These are phyloP conservation scores for Nephrotoma appendiculata DNA, from an alignment of 2,888 invertebrate species.

Conservation along the genomic window DNA sequence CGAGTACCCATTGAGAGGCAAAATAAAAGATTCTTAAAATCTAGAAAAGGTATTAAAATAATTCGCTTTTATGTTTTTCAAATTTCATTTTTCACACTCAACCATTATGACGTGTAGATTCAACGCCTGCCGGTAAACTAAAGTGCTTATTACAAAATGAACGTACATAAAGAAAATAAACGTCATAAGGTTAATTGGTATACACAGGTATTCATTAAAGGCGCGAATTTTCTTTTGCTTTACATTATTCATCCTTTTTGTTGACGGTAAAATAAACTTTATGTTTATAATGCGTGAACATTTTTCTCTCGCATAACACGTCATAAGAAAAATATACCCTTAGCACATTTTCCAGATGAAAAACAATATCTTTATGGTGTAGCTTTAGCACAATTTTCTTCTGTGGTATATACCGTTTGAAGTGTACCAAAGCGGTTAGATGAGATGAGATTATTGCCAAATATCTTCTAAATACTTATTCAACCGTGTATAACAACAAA, in stretches of 20 bases:
- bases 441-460: background rate
- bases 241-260: too few relatives aligned
- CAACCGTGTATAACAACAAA: background rate
- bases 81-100: background rate
- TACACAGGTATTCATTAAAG: background rate
- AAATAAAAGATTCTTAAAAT: background rate
- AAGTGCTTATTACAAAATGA: background rate
- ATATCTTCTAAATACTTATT: too few relatives aligned
- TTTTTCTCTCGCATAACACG: background rate
- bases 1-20: background rate
- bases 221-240: background rate
- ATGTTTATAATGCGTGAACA: background rate
- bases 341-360: background rate
- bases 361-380: background rate
- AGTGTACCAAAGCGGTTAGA: background rate
- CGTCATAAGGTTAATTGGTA: background rate
- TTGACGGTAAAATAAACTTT: background rate
- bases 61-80: background rate
- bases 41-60: background rate
- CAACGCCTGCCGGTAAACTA: background rate
- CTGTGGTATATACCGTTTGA: background rate
- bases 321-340: background rate
- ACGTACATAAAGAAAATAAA: background rate
- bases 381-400: background rate
- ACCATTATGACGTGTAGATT: background rate